These are phyloP conservation scores for Polyploca ridens DNA, from an alignment of 2,888 invertebrate species.

Conservation along the genomic window DNA sequence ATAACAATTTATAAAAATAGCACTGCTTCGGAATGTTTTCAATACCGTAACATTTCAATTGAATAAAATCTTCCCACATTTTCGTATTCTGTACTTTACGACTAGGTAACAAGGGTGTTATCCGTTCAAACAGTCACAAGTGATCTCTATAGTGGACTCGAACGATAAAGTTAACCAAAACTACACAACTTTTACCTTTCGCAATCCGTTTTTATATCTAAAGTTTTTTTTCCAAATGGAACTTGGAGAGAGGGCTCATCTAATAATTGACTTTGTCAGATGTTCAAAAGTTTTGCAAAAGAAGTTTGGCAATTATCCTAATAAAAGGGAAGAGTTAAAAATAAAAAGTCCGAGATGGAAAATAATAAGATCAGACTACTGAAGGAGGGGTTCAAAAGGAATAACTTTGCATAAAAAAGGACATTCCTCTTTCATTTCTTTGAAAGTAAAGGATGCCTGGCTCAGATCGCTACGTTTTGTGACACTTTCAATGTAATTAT, in stretches of 20 bases:
- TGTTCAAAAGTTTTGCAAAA: background rate
- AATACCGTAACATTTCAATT: background rate
- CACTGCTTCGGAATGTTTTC: background rate
- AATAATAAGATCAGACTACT: background rate
- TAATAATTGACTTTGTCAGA: background rate
- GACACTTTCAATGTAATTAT: too few species aligned
- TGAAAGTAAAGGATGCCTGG: too few species aligned
- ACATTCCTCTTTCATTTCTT: too few species aligned
- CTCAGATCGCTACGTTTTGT: too few species aligned
- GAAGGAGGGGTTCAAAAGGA: background rate
- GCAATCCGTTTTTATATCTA: background rate
- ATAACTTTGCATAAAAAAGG: background rate
- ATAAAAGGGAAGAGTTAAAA: conserved; percentile 6
- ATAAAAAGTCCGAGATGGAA: background rate
- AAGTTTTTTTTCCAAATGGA: background rate
- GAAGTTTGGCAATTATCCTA: conserved; percentile 1
- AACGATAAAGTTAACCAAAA: background rate
- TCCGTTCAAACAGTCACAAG: background rate
- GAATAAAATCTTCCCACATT: background rate
- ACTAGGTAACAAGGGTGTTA: background rate
- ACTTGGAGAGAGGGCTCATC: background rate
- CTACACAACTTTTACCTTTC: background rate
- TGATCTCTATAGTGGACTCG: background rate
- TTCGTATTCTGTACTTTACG: background rate
- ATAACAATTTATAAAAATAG: too few species aligned